A percentile compares a stretch with the other conserved stretches of the same genome.
Evolutionary conservation across 2,888 invertebrate species (phyloP).

Genomic region (Thalpophila matura): DNA sequence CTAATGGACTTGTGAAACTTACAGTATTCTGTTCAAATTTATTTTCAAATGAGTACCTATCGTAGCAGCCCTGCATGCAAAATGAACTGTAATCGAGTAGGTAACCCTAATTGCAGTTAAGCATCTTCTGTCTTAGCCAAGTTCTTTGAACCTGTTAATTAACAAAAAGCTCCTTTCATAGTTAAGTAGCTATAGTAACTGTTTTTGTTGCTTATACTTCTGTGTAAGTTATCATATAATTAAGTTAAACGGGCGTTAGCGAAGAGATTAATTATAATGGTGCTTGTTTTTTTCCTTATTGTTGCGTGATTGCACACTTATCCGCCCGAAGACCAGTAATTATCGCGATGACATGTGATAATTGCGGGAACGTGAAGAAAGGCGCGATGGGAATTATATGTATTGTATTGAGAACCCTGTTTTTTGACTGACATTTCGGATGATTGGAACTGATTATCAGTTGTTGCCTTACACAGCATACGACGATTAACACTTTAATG

Average conservation of each 20-base stretch:
- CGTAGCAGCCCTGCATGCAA: constrained; percentile 33
- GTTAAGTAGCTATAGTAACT: constrained; percentile 15
- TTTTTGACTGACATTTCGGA: constrained; percentile 56
- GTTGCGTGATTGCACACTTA: constrained; percentile 52
- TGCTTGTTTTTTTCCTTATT: constrained; percentile 23
- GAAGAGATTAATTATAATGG: constrained; percentile 35
- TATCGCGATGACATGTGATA: constrained; percentile 63
- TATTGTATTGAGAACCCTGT: constrained; percentile 48
- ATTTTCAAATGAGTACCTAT: constrained; percentile 40
- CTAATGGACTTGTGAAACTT: constrained; percentile 41
- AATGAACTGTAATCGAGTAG: constrained; percentile 33
- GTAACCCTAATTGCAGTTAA: constrained; percentile 46
- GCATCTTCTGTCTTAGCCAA: constrained; percentile 25
- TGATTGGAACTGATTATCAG: constrained; percentile 46
- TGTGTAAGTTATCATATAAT: constrained; percentile 37
- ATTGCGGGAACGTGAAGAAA: constrained; percentile 56
- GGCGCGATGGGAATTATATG: constrained; percentile 53
- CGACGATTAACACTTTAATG: constrained; percentile 51
- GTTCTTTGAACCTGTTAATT: constrained; percentile 58
- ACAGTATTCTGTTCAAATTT: constrained; percentile 29
- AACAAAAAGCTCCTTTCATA: constrained; percentile 41
- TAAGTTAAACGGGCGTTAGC: constrained; percentile 27
- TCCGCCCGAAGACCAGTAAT: constrained; percentile 55
- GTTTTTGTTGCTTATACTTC: constrained; percentile 19
- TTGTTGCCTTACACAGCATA: constrained; percentile 25